Conservation (phyloP, 2,113 vertebrate genomes). For the Austrofundulus limnaeus region DNA sequence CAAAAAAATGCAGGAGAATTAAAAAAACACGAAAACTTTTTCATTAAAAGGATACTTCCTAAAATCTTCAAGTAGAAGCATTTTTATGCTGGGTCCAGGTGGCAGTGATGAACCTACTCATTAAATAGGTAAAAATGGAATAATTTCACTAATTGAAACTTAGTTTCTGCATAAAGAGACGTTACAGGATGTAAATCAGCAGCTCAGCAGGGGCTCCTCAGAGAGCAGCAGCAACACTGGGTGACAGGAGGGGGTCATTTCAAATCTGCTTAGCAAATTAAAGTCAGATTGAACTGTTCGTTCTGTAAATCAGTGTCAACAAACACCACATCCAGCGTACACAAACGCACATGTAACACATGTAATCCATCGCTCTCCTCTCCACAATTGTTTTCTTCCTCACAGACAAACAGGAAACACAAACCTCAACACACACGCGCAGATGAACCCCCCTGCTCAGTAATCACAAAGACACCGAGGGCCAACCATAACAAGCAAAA, state of each 20-base stretch:
- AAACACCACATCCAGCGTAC: conserved; percentile 1
- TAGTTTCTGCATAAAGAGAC: background rate
- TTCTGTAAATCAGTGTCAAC: background rate
- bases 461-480: conserved; percentile 19
- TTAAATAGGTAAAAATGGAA: background rate
- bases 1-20: no score
- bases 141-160: background rate
- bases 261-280: conserved; percentile 12
- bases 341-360: conserved; percentile 37
- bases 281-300: background rate
- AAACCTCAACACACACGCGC: background rate
- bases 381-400: conserved; percentile 9
- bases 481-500: conserved; percentile 50
- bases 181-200: background rate
- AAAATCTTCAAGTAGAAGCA: no score
- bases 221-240: conserved; percentile 5
- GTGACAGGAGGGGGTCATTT: conserved; percentile 11
- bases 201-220: background rate
- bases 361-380: conserved; percentile 28
- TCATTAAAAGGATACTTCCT: no score
- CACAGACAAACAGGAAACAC: background rate
- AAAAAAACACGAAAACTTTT: no score
- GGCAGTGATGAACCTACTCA: no score
- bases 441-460: conserved; percentile 24
- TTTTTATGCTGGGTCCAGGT: no score